A percentile compares a stretch with the other conserved stretches of the same genome.
Conservation (phyloP, 2,797 vertebrate genomes). For the Cirrhinus molitorella region DNA sequence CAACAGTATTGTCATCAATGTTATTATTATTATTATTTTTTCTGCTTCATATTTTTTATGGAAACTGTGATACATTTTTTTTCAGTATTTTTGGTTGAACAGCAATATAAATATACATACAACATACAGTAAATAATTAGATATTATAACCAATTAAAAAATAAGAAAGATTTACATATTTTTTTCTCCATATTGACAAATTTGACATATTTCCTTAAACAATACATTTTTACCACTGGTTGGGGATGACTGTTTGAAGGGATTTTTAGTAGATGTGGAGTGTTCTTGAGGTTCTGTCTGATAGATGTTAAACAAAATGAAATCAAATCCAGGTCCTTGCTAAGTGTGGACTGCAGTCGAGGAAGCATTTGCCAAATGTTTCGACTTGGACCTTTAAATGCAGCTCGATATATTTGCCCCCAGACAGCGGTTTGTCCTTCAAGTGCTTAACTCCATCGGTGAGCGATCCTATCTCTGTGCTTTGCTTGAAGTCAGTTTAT, state of each 20-base stretch:
- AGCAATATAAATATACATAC: too few relatives aligned
- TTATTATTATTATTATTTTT: neutral
- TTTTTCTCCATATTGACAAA: neutral
- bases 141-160: neutral
- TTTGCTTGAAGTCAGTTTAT: constrained; percentile 42
- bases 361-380: constrained; percentile 38
- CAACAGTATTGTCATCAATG: too few relatives aligned
- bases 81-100: too few relatives aligned
- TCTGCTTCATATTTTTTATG: too few relatives aligned
- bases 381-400: constrained; percentile 29
- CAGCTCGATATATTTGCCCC: constrained; percentile 38
- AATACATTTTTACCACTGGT: neutral
- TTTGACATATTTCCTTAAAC: fast-evolving
- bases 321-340: constrained; percentile 6
- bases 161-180: neutral
- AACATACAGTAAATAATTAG: too few relatives aligned
- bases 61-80: too few relatives aligned
- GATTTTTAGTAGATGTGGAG: neutral
- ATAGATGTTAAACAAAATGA: constrained; percentile 13
- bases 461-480: constrained; percentile 44
- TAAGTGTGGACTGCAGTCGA: constrained; percentile 23
- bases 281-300: neutral
- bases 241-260: neutral
- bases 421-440: constrained; percentile 48
- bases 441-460: constrained; percentile 36